A percentile compares a stretch with the other conserved stretches of the same genome.
Evolutionary conservation across 1,140 invertebrate species (phyloP).

Genomic region (Musca domestica): DNA sequence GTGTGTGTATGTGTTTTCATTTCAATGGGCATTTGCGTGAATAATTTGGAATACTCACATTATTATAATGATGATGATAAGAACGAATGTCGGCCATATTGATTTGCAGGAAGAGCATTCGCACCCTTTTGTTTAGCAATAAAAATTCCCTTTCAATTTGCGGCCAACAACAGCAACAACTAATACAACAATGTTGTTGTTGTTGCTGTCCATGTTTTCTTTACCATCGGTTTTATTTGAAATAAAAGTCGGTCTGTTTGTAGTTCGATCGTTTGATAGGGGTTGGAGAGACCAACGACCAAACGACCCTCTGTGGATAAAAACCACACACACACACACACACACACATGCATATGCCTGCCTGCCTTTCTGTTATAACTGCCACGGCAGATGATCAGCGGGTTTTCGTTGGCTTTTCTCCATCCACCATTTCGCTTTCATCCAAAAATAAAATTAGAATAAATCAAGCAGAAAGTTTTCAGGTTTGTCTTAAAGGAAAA

Average conservation of each 20-base stretch:
- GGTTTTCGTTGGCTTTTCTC: no score
- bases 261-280: conserved; percentile 18
- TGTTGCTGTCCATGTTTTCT: not conserved
- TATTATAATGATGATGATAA: conserved; percentile 5
- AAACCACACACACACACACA: not conserved
- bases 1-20: no score
- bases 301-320: no score
- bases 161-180: not conserved
- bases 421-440: no score
- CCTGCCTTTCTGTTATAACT: no score
- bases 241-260: not conserved
- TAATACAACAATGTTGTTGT: not conserved
- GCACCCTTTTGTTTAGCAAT: conserved; percentile 22
- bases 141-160: conserved; percentile 15
- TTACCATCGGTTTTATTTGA: not conserved
- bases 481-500: conserved; percentile 8
- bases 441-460: conserved; percentile 14
- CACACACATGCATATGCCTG: not conserved
- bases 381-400: conserved; percentile 5
- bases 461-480: conserved; percentile 16
- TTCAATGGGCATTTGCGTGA: no score
- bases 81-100: conserved; percentile 27
- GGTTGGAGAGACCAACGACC: not conserved
- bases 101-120: conserved; percentile 20
- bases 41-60: no score